A percentile compares a stretch with the other conserved stretches of the same genome.
Conservation (phyloP, 2,113 vertebrate species). For the Fregetta grallaria region DNA sequence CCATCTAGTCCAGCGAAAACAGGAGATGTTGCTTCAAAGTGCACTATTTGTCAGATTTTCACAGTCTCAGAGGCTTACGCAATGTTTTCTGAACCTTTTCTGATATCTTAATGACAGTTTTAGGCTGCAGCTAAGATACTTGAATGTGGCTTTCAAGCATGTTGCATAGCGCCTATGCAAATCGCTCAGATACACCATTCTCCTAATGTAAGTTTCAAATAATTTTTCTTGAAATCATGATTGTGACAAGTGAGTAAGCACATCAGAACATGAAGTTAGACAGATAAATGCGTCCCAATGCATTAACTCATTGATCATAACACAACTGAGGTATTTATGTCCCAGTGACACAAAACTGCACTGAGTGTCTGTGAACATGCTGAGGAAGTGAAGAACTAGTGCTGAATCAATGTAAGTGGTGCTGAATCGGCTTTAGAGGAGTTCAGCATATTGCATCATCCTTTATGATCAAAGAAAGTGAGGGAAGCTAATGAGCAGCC, state of each 20-base stretch:
- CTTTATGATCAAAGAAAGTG: slow-evolving; percentile 36
- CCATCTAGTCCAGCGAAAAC: background rate
- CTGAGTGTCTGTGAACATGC: background rate
- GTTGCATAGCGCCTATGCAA: fast-evolving
- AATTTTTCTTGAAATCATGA: background rate
- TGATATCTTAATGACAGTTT: background rate
- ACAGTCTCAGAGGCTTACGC: background rate
- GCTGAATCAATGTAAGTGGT: background rate
- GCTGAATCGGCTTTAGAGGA: slow-evolving; percentile 19
- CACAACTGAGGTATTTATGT: background rate
- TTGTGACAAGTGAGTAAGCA: background rate
- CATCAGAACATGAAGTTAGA: background rate
- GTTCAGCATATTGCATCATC: background rate
- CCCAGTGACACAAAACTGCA: background rate
- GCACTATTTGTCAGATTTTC: background rate
- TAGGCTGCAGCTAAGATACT: background rate
- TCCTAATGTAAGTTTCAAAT: background rate
- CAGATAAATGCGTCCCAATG: fast-evolving
- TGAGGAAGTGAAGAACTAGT: background rate
- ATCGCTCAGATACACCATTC: background rate
- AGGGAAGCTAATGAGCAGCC: background rate
- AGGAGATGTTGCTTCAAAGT: background rate
- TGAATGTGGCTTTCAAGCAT: background rate
- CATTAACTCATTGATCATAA: background rate
- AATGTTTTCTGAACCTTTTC: background rate